Percentiles rank a stretch among this genome's conserved stretches.
phyloP scores from a whole-genome alignment of 2,888 invertebrate genomes.

The Saturnia japonica region DNA sequence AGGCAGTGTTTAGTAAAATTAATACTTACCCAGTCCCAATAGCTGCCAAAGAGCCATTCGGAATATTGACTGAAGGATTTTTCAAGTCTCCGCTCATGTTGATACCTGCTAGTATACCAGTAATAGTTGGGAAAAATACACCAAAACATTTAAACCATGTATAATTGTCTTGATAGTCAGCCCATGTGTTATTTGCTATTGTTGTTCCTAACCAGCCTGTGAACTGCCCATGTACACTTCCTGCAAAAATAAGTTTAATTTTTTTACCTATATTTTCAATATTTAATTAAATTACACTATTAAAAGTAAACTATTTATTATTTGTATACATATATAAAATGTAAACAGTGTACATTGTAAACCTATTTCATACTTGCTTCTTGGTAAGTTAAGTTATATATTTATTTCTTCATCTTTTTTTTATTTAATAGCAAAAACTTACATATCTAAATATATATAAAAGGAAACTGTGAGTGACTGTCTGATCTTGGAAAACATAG shows the following conservation, averaged over 20 bases:
- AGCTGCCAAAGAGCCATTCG: constrained; percentile 96
- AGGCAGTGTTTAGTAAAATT: neutral
- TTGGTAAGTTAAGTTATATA: neutral
- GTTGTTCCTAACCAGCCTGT: constrained; percentile 92
- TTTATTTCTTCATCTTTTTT: neutral
- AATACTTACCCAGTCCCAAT: constrained; percentile 89
- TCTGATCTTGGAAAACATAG: no score
- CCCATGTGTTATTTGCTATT: constrained; percentile 90
- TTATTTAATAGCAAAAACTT: no score
- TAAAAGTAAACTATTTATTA: neutral
- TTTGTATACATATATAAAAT: neutral
- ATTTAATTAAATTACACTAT: neutral
- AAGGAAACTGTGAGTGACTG: no score
- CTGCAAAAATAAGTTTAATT: constrained; percentile 28
- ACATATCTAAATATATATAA: no score
- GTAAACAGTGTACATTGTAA: neutral
- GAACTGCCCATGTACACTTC: constrained; percentile 81
- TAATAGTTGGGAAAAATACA: constrained; percentile 98
- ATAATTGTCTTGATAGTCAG: constrained; percentile 89
- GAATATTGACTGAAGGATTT: constrained; percentile 95
- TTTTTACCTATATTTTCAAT: neutral
- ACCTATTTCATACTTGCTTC: neutral
- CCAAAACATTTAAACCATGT: constrained; percentile 98
- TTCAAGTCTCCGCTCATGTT: constrained; percentile 99
- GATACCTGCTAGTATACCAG: constrained; percentile 97